Evolutionary conservation across 2,888 invertebrate genomes (phyloP), one percentile per base, ranked within the genome.

Genomic region (Trimorus sp.): DNA sequence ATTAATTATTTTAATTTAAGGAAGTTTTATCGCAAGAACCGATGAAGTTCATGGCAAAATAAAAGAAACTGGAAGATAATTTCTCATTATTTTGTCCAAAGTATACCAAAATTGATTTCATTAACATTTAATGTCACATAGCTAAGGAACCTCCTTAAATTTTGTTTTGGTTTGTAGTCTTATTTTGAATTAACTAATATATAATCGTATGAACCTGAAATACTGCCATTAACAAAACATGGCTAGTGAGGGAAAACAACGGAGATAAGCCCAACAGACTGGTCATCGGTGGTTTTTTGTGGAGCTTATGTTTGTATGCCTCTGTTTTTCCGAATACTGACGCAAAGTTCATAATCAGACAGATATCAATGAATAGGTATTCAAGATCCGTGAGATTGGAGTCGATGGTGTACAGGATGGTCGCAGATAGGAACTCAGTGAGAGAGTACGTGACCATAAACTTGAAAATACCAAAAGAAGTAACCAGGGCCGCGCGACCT

Each of bases 381-480:
- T 95, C 93, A 56, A 94, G 87, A 81, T 95, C 94, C 2, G 94
- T 93, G 71, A 95, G 87, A 87, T 94, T 94, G 14, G 92, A 92
- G 83, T 94, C 93, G 88, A 95, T 95, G 9, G 93, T 92, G 88
- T 97, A 97, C 0, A 97, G 93, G 81, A 97, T 95, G 48, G 97
- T 93, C 14, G 97, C 95, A 7, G 97, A 95, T 87, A 95, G 94
- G 92, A 97, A 98, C 93, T 98, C 98, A 68, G 97, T 97, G 49
- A 98, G 93, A 75, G 97, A 97, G 92, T 97, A 98, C 85, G 96
- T 94, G 73, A 97, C 96, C 96, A 98, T 98, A 92, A 96, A 98
- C 90, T 97, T 97, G 92, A 98, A 97, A 74, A 97, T 95, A 5
- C 97, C 97, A 92, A 98, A 97, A 54, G 97, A 97, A 0, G 98